Base-by-base conservation (phyloP, 1,140 invertebrate genomes). In the Drosophila melanica region DNA sequence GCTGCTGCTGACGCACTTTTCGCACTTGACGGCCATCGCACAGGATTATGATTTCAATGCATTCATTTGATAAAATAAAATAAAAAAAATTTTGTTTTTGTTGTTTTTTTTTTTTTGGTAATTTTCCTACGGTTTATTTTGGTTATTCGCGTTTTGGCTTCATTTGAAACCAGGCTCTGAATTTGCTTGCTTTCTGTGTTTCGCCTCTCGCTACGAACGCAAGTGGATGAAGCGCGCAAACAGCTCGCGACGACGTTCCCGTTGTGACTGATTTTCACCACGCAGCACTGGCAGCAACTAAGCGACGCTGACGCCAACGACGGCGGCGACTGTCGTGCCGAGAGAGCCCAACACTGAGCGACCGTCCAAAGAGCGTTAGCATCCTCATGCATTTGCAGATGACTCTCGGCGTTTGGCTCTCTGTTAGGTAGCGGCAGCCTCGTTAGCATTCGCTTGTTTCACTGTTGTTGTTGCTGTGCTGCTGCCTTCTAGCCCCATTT, bases 221-320 rank as follows among this genome's bases (percentile, higher is more conserved):
- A 85, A 74, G 47, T 69, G 69, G 75, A 70, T 85, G 77, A 80
- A 78, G 81, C 81, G 82, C 82, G 67, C 75, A 69, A 81, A 90
- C 90, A 91, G 81, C 80, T 90, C 90, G 90, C 90, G 89, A 90
- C 90, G 90, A 91, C 90, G 90, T 91, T 90, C 90, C 90, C 90
- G 90, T 90, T 92, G 72, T 86, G 90, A 92, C 90, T 92, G 90
- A 92, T 79, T 90, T 90, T 91, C 90, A 91, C 90, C 90, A 91
- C 86, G 75, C 55, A 74, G 41, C 44, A 44, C 45, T 42, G 57
- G 23, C 58, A 73, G 69, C 62, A 68, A 55, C 66, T 60, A 75
- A 69, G 63, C 70, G 55, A 45, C 55, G 55, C 55, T 58, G 41
- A 33, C 55, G 55, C n/a, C n/a, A n/a, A 14, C 27, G 55, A 16